These are phyloP conservation scores for Scolanthus callimorphus DNA, from an alignment of 92 coral and sea anemone species.

Conservation along the genomic window DNA sequence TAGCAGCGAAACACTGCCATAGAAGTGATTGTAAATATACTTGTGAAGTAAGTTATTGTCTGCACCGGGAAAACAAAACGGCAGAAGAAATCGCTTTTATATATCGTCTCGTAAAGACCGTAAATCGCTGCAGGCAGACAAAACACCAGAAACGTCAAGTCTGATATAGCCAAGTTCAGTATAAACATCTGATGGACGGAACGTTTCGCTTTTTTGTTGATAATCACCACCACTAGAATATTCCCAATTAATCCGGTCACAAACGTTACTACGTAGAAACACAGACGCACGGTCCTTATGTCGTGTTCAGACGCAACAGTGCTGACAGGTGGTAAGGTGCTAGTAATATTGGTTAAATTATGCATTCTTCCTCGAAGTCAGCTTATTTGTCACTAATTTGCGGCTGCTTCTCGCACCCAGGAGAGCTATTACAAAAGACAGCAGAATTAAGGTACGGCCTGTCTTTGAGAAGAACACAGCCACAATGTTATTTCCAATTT, in stretches of 20 bases:
- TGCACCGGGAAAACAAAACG: slow-evolving; percentile 33
- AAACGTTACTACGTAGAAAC: slow-evolving; percentile 23
- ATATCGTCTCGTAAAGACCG: slow-evolving; percentile 8
- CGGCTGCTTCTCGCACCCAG: too few relatives aligned
- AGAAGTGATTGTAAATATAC: slow-evolving; percentile 56
- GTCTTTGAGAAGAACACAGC: too few relatives aligned
- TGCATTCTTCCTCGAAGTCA: not conserved
- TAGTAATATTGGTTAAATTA: not conserved
- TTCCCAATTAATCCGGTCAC: slow-evolving; percentile 46
- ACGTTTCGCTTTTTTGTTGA: slow-evolving; percentile 19
- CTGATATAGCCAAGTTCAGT: slow-evolving; percentile 48
- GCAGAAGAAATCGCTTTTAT: slow-evolving; percentile 23
- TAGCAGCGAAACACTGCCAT: slow-evolving; percentile 65
- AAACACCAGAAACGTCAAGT: slow-evolving; percentile 25
- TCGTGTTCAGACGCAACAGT: not conserved
- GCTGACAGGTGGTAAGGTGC: too few relatives aligned
- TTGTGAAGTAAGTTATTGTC: slow-evolving; percentile 31
- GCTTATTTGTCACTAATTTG: too few relatives aligned
- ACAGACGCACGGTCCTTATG: slow-evolving; percentile 13
- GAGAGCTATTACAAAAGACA: too few relatives aligned
- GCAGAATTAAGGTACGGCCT: too few relatives aligned
- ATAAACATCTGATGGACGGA: slow-evolving; percentile 54
- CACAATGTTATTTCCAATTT: too few relatives aligned
- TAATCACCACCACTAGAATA: slow-evolving; percentile 28
- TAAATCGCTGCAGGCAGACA: slow-evolving; percentile 22